Conservation (phyloP, 2,113 vertebrate species). For the Rhea americana region DNA sequence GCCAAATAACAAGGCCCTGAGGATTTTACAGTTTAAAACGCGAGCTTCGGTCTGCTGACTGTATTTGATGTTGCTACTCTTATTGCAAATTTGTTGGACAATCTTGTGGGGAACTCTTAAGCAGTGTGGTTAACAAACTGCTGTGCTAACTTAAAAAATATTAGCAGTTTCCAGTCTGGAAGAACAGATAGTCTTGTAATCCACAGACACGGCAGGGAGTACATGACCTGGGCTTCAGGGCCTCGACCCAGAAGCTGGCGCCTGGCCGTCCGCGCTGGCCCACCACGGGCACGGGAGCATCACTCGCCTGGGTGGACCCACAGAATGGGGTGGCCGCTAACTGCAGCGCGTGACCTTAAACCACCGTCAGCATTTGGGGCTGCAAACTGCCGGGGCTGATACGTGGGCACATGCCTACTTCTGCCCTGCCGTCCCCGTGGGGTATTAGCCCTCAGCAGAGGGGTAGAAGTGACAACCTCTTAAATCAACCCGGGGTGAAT, state of each 20-base stretch:
- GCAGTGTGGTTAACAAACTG: neutral
- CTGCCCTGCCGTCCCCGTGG: neutral
- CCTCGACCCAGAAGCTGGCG: neutral
- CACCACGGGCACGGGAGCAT: accelerated
- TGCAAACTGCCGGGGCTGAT: neutral
- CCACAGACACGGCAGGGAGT: neutral
- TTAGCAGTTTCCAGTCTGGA: constrained; percentile 9
- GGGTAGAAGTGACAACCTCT: neutral
- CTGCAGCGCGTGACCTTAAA: neutral
- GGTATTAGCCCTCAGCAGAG: neutral
- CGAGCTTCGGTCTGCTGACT: neutral
- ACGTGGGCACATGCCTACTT: neutral
- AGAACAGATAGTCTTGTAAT: neutral
- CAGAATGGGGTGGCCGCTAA: neutral
- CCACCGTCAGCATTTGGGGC: accelerated
- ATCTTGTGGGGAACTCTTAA: neutral
- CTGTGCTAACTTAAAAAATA: neutral
- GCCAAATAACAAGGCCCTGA: neutral
- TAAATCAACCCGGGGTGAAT: constrained; percentile 22
- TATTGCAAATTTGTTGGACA: neutral
- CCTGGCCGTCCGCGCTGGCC: neutral
- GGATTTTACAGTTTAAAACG: neutral
- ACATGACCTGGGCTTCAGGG: neutral
- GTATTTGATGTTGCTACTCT: neutral
- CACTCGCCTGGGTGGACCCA: neutral